Evolutionary conservation across 2,113 vertebrate species (phyloP).

Genomic region (Egretta garzetta): DNA sequence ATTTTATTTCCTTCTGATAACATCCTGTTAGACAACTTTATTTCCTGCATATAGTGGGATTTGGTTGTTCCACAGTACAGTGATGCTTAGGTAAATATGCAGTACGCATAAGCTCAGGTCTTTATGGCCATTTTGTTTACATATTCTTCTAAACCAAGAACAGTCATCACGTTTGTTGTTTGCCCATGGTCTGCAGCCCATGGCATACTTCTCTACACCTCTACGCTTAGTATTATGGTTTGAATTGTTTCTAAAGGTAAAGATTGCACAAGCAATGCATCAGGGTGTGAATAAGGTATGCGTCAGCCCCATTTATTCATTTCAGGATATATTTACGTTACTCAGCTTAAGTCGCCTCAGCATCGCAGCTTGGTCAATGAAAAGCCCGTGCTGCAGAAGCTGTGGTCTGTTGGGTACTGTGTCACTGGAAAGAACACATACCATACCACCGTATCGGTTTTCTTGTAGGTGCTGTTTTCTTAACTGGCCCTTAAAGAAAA

Average conservation of each 20-base stretch:
- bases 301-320: neutral
- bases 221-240: fast-evolving
- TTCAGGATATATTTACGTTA: neutral
- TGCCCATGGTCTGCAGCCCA: neutral
- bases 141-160: neutral
- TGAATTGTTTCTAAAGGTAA: fast-evolving
- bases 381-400: neutral
- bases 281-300: neutral
- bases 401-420: neutral
- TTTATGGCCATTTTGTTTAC: neutral
- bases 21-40: neutral
- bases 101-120: fast-evolving
- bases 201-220: neutral
- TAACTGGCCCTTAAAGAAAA: neutral
- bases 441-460: fast-evolving
- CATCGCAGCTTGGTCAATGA: neutral
- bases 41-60: neutral
- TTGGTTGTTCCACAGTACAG: neutral
- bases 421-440: neutral
- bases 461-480: neutral
- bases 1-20: conserved; percentile 27
- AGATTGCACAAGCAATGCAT: neutral
- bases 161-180: neutral
- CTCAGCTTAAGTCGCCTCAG: neutral
- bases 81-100: neutral